phyloP scores from a whole-genome alignment of 2,113 vertebrate genomes.

The Atlantisia rogersi region DNA sequence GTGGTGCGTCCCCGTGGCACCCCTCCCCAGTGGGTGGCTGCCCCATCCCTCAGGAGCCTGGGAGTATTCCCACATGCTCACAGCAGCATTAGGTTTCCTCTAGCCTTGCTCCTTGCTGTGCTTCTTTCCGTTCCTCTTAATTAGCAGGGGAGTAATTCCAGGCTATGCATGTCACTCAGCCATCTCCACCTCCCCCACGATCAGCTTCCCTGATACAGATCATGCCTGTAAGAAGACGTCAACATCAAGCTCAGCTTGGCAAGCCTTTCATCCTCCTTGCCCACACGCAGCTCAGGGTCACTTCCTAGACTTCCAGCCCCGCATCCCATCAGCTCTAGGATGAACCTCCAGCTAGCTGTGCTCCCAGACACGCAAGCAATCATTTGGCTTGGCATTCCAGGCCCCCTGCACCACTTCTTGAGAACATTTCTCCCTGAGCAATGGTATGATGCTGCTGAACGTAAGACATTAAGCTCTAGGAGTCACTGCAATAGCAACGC shows the following conservation, averaged over 20 bases:
- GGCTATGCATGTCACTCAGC: background rate
- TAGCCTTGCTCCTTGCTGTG: background rate
- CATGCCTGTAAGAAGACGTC: background rate
- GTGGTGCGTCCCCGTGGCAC: background rate
- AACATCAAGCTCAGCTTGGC: background rate
- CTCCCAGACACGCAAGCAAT: background rate
- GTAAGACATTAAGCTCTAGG: background rate
- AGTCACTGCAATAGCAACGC: background rate
- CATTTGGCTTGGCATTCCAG: background rate
- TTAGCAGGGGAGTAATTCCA: slow-evolving; percentile 24
- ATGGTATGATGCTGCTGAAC: background rate
- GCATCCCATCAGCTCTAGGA: background rate
- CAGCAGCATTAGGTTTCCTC: slow-evolving; percentile 9
- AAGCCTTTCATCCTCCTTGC: background rate
- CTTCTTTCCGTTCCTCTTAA: background rate
- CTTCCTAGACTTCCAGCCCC: background rate
- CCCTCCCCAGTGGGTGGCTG: background rate
- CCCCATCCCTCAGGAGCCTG: background rate
- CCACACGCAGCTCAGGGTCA: background rate
- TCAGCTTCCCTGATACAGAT: slow-evolving; percentile 19
- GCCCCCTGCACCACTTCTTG: background rate
- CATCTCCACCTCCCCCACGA: background rate
- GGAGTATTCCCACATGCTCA: background rate
- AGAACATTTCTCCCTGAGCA: background rate
- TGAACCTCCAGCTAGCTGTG: background rate